Conservation (phyloP, 2,113 vertebrate genomes). For the Notarius lentiginosus region DNA sequence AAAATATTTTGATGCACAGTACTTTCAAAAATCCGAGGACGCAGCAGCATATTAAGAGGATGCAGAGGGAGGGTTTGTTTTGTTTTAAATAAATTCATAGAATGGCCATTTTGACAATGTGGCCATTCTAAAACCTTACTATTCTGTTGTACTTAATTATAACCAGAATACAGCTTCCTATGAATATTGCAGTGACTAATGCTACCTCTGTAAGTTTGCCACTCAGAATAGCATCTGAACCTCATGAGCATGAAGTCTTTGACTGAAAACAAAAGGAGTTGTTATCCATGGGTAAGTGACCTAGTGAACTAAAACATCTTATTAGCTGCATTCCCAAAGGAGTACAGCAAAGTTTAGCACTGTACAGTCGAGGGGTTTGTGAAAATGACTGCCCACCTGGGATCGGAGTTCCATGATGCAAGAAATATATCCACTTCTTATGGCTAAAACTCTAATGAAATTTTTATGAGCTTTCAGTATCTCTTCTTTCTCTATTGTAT, state of each 20-base stretch:
- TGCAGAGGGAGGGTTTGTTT: neutral
- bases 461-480: constrained; percentile 29
- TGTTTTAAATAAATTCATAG: neutral
- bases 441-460: constrained; percentile 12
- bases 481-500: neutral
- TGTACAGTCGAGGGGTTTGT: neutral
- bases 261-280: neutral
- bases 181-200: neutral
- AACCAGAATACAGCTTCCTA: neutral
- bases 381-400: neutral
- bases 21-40: neutral
- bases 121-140: neutral
- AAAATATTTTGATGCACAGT: neutral
- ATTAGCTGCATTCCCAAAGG: constrained; percentile 16
- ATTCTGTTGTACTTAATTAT: neutral
- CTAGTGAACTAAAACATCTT: constrained; percentile 38
- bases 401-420: constrained; percentile 15
- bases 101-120: neutral
- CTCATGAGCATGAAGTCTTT: neutral
- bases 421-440: constrained; percentile 18
- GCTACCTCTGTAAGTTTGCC: neutral
- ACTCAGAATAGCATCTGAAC: neutral
- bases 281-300: constrained; percentile 9
- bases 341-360: neutral
- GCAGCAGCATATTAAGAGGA: neutral